Base-by-base conservation (phyloP, 35 echinoderm and acorn worm species). In the Holothuria glaberrima region DNA sequence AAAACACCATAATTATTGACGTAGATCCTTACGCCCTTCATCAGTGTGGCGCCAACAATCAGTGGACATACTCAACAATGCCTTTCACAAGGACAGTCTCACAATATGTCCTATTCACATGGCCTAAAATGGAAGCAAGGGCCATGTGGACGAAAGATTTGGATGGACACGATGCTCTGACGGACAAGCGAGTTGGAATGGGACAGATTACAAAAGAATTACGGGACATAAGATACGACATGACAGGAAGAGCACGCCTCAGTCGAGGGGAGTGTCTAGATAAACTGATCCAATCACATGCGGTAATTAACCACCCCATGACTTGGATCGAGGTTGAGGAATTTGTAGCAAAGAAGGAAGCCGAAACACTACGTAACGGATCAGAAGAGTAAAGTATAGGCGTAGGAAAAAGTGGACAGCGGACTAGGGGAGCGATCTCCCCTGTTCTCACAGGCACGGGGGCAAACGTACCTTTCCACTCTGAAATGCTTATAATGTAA, bases 71-170 rank as follows among this genome's bases (percentile, higher is more conserved):
- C 46, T 34, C 72, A 14, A 76, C 72, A 5, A 76, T 76, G 72
- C 72, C 72, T 6, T 76, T 76, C 21, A 76, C 72, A 13, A 76
- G 72, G 72, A 76, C 72, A 21, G 72, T 76, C 21, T 76, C 72
- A 76, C 72, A 76, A 20, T 76, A 76, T 44, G 72, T 76, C 19
- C 34, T 76, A 22, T 76, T 76, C 34, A 76, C 72, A 35, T 76
- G 72, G 72, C 72, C 72, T 41, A 76, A 76, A 41, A 44, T 45
- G 36, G 72, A 76, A 41, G 72, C 72, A 22, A 45, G 21, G 0
- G 22, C 5, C 4, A 21, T 76, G 34, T 76, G 72, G 72, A 41
- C 14, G 0, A 76, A 33, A n/a, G 72, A 76, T 25, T 45, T 76
- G 18, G 22, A 45, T n/a, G 72, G 72, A 31, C 72, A 76, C 72